Evolutionary conservation across 2,113 vertebrate species (phyloP), one percentile per base, ranked within the genome.

Genomic region (Sylvia atricapilla): DNA sequence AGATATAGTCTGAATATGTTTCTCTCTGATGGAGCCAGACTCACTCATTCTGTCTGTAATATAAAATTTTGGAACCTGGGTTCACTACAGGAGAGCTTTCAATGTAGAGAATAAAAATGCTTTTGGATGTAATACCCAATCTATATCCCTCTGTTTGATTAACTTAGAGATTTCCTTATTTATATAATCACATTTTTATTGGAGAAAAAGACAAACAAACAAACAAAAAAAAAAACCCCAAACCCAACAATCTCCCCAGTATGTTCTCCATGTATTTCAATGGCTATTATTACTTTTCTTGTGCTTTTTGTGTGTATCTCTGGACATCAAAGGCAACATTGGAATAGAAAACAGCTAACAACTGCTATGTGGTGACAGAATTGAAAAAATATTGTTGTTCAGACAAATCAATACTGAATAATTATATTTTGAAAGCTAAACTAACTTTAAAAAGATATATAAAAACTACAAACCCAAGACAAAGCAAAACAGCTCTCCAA

Each of bases 351-450:
- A 59, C 3, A 76, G 37, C 13, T 43, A 91, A 59, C 25, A 64
- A 55, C 20, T 47, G 50, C 12, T 64, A 39, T 24, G 39, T 15
- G 3, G 53, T 67, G 74, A 77, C 11, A 93, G 15, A 75, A 87
- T 2, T 25, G 23, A 8, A 67, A 94, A 94, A 87, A 28, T 4
- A 49, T 52, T 72, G 10, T 75, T 88, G 2, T 88, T 93, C 33
- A 73, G 17, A 21, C 17, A 90, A 88, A 89, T 95, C 27, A 72
- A 73, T 92, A 63, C 8, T 62, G 15, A 94, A 82, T 83, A 92
- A 87, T 93, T 86, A 37, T 78, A 72, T 85, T 95, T 93, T 93
- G 64, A 92, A 97, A 92, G 75, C 20, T 58, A 68, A 97, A 84
- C 87, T 76, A 94, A 91, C 43, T 78, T 80, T 1, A 22, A 66